Conservation (phyloP, 1,140 invertebrate species). For the Zaprionus ornatus region DNA sequence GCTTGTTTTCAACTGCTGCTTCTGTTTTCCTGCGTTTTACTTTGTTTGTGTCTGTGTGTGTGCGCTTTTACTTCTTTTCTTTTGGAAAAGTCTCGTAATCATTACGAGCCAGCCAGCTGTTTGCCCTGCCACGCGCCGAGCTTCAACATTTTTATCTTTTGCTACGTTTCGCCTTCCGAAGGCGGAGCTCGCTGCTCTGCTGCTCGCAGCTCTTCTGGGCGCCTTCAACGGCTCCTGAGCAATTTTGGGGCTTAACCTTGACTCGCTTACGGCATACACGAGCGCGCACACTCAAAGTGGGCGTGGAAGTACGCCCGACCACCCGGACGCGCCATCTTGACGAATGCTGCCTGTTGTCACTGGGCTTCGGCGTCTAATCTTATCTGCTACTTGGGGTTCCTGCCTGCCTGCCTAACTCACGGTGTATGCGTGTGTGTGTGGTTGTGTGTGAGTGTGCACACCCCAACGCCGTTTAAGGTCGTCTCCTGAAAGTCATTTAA, state of each 20-base stretch:
- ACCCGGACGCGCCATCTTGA: slow-evolving; percentile 65
- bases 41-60: slow-evolving; percentile 7
- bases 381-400: slow-evolving; percentile 71
- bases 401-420: slow-evolving; percentile 12
- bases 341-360: slow-evolving; percentile 76
- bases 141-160: slow-evolving; percentile 55
- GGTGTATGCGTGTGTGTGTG: neutral
- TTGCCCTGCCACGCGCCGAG: slow-evolving; percentile 65
- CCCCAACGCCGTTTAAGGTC: slow-evolving; percentile 53
- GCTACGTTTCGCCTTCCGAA: slow-evolving; percentile 14
- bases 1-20: slow-evolving; percentile 15
- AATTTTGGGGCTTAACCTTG: slow-evolving; percentile 80
- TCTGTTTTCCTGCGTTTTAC: slow-evolving; percentile 38
- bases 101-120: slow-evolving; percentile 79
- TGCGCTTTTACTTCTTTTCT: slow-evolving; percentile 13
- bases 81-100: slow-evolving; percentile 70
- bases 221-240: slow-evolving; percentile 47
- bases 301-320: slow-evolving; percentile 32
- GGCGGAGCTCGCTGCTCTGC: neutral
- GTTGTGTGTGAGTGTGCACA: slow-evolving; percentile 28
- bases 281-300: slow-evolving; percentile 75
- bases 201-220: slow-evolving; percentile 2
- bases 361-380: slow-evolving; percentile 73
- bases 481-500: slow-evolving; percentile 80
- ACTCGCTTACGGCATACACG: slow-evolving; percentile 73